These are phyloP conservation scores for Synaphobranchus kaupii DNA, from an alignment of 2,797 vertebrate species.

Conservation along the genomic window DNA sequence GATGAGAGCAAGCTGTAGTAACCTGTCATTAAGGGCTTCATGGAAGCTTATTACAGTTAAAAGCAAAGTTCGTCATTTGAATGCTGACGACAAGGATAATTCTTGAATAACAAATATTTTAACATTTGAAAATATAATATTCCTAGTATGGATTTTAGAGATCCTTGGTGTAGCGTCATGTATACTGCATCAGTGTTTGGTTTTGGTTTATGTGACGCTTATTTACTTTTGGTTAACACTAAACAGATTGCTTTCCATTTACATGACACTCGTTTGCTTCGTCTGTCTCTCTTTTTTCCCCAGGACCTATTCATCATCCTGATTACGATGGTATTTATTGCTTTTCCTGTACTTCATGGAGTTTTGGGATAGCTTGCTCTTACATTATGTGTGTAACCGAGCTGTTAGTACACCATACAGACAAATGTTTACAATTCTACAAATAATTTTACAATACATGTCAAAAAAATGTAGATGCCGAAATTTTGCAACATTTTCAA, in stretches of 20 bases:
- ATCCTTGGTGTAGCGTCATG: background rate
- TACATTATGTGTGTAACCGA: background rate
- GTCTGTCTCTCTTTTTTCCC: slow-evolving; percentile 28
- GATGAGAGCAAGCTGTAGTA: background rate
- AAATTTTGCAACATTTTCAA: background rate
- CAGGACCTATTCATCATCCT: background rate
- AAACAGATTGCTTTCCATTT: background rate
- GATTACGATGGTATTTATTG: slow-evolving; percentile 36
- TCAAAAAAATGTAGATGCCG: background rate
- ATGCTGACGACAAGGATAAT: background rate
- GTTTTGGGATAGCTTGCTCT: background rate
- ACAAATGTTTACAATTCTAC: background rate
- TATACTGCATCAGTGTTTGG: background rate
- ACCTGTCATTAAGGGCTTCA: background rate
- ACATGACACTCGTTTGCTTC: background rate
- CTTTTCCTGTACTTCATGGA: background rate
- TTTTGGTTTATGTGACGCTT: background rate
- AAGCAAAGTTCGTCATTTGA: background rate
- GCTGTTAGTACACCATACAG: background rate
- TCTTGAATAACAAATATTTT: background rate
- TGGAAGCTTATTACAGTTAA: background rate
- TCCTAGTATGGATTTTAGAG: background rate
- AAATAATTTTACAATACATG: background rate
- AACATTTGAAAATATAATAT: background rate
- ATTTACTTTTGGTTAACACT: background rate